Evolutionary conservation across 2,797 vertebrate genomes (phyloP).

Genomic region (Argya squamiceps): DNA sequence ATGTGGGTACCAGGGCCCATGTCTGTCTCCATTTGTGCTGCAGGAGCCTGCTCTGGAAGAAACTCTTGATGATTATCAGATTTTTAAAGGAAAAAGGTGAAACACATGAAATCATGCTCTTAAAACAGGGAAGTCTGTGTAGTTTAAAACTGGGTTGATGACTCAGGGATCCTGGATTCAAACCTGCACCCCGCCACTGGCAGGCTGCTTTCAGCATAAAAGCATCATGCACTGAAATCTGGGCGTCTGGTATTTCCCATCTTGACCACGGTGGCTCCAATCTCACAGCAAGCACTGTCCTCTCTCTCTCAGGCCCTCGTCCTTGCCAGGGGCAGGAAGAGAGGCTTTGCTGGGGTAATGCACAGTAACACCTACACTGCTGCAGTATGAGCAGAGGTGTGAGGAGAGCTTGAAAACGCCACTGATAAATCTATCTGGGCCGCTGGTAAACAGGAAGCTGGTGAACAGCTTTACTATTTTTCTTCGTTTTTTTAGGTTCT

Average conservation of each 20-base stretch:
- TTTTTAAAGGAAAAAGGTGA: not conserved
- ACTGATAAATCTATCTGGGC: not conserved
- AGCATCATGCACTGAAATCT: not conserved
- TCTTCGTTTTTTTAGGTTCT: not conserved
- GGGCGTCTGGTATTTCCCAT: not conserved
- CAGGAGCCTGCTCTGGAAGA: not conserved
- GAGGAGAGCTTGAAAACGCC: not conserved
- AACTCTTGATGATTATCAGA: not conserved
- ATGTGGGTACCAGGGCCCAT: fast-evolving
- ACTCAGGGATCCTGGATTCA: not conserved
- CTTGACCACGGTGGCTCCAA: fast-evolving
- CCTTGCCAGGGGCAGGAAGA: fast-evolving
- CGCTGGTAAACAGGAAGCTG: slow-evolving; percentile 34
- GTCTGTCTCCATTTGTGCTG: not conserved
- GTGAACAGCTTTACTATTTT: not conserved
- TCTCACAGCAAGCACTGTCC: not conserved
- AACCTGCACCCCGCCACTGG: not conserved
- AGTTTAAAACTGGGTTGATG: not conserved
- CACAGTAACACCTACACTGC: not conserved
- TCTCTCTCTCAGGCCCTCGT: not conserved
- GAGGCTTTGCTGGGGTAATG: not conserved
- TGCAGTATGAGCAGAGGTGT: not conserved
- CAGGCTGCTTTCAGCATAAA: not conserved
- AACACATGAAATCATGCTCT: not conserved
- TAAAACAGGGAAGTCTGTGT: not conserved